Percentiles rank a stretch among this genome's conserved stretches.
phyloP scores from a whole-genome alignment of 2,113 vertebrate genomes.

The Nannospalax galili region DNA sequence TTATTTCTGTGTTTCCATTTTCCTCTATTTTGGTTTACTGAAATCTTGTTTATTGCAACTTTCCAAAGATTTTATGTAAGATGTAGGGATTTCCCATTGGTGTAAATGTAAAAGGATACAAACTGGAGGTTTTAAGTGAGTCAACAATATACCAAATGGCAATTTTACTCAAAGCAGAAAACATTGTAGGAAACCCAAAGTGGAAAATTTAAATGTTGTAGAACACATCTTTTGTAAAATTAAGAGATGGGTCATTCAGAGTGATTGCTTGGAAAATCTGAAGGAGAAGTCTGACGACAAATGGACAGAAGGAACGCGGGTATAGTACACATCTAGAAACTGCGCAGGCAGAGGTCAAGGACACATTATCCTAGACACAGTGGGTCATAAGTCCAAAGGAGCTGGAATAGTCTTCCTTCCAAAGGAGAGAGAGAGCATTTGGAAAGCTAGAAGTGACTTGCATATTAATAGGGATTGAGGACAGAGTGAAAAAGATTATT shows the following conservation, averaged over 20 bases:
- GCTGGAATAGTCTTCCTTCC: neutral
- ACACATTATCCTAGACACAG: neutral
- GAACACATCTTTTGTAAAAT: neutral
- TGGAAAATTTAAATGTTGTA: neutral
- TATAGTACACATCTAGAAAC: neutral
- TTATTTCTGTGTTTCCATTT: neutral
- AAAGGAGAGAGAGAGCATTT: neutral
- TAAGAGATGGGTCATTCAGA: neutral
- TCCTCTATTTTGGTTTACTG: neutral
- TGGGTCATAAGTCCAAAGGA: neutral
- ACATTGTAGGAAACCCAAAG: neutral
- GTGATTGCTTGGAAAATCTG: conserved; percentile 8
- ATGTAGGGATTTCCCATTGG: neutral
- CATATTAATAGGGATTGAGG: neutral
- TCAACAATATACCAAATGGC: too few relatives aligned
- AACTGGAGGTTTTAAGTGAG: neutral
- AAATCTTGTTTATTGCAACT: neutral
- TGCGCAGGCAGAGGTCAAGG: neutral
- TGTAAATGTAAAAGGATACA: neutral
- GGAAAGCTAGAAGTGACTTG: neutral
- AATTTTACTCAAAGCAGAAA: conserved; percentile 1
- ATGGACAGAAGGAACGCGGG: neutral
- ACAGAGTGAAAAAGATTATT: neutral
- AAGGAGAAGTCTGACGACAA: neutral
- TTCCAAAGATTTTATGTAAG: neutral